Evolutionary conservation across 1,140 invertebrate genomes (phyloP), one percentile per base, ranked within the genome.

Genomic region (Tetramorium simillimum): DNA sequence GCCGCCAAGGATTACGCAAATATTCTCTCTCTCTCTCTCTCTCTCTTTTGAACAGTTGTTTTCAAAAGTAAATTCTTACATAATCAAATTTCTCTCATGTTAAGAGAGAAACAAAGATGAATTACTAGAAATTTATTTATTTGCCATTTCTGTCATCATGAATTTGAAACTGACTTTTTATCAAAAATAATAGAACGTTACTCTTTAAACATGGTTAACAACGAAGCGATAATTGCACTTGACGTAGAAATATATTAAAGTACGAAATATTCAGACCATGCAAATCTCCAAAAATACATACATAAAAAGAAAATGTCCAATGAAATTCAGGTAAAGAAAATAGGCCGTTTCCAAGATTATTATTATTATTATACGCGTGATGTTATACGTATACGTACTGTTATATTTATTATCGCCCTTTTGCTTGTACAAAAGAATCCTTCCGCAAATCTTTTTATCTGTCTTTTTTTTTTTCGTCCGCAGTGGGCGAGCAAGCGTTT

Each of bases 1-100:
- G 58, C 76, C 40, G 24, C 24, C 76, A 62, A 78, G 76, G 21
- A 78, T 49, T 78, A 78, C 76, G 58, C 24, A 78, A 46, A 46
- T 28, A n/a, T 63, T 33, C 24, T 76, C 28, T 33, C 33, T 33
- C 33, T 4, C 33, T 33, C 33, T 33, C 33, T 33, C 33, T 33
- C 33, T 33, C 33, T 33, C 2, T 21, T n/a, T 63, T 18, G 58
- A 63, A 16, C 12, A 65, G 18, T 33, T 14, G 12, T 65, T 33
- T 63, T 49, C 21, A 28, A 33, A 65, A n/a, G 14, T 78, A 1
- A 65, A 37, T 49, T 78, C 2, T 46, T 63, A 16, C 12, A 37
- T 65, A 33, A 65, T 16, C 65, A 69, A 16, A 46, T 76, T 58
- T 49, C 12, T 37, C n/a, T 77, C 40, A 46, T 3, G 10, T 77